phyloP scores from a whole-genome alignment of 2,113 vertebrate species.

The Phyllostomus hastatus region DNA sequence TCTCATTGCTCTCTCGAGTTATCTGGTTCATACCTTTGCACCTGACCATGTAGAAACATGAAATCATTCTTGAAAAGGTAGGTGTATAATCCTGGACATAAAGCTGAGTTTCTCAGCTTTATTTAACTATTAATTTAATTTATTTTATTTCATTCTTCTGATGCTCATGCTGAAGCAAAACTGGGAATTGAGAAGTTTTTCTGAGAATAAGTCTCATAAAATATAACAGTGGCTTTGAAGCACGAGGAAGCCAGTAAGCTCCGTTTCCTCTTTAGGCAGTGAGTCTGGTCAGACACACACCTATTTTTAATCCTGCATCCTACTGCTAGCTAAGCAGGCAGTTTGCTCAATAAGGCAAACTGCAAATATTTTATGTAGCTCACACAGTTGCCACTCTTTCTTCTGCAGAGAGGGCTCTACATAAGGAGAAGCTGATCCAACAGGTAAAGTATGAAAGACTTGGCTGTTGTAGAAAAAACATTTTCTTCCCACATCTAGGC shows the following conservation, averaged over 20 bases:
- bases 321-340: background rate
- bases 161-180: background rate
- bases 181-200: background rate
- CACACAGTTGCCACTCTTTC: background rate
- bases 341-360: constrained; percentile 34
- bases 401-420: constrained; percentile 27
- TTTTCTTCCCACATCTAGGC: constrained; percentile 59
- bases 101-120: background rate
- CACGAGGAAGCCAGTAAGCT: background rate
- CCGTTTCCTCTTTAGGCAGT: background rate
- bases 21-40: background rate
- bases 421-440: constrained; percentile 57
- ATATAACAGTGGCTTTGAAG: background rate
- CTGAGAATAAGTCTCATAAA: background rate
- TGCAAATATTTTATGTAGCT: constrained; percentile 44
- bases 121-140: background rate
- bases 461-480: constrained; percentile 61
- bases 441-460: constrained; percentile 61
- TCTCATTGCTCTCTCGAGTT: background rate
- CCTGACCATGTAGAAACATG: background rate
- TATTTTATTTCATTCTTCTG: background rate
- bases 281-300: background rate
- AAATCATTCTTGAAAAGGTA: background rate
- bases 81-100: background rate
- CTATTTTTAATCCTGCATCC: constrained; percentile 28